Conservation (phyloP, 2,113 vertebrate genomes). For the Brachypteracias leptosomus region DNA sequence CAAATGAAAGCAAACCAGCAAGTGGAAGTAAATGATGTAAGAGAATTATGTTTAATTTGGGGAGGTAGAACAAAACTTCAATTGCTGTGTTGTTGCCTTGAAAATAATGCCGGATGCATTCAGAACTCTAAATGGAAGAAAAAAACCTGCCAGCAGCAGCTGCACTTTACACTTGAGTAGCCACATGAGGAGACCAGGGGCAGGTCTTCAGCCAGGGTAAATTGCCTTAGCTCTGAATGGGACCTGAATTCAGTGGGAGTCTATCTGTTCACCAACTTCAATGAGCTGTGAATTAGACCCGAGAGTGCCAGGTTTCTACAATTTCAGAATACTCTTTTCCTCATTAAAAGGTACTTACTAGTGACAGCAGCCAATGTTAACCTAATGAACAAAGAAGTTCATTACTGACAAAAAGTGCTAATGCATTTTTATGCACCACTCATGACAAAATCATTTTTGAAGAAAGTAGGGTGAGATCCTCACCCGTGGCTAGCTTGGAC, state of each 20-base stretch:
- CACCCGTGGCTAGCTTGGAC: background rate
- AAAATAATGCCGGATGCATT: conserved; percentile 16
- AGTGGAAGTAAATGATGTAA: conserved; percentile 54
- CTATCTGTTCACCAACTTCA: conserved; percentile 24
- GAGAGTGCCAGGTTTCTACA: conserved; percentile 34
- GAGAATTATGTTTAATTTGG: conserved; percentile 48
- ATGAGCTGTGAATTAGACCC: conserved; percentile 30
- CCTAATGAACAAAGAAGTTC: conserved; percentile 43
- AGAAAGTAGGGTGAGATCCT: background rate
- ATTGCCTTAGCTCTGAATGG: conserved; percentile 34
- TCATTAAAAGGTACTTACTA: conserved; percentile 55
- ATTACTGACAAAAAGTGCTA: conserved; percentile 40
- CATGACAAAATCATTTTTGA: conserved; percentile 24
- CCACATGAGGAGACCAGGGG: background rate
- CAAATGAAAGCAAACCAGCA: conserved; percentile 56
- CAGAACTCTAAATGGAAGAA: conserved; percentile 10
- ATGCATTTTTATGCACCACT: conserved; percentile 10
- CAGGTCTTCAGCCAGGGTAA: conserved; percentile 40
- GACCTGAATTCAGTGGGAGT: conserved; percentile 35
- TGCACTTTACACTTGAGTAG: conserved; percentile 48
- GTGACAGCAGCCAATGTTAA: conserved; percentile 45
- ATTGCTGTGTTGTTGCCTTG: conserved; percentile 20
- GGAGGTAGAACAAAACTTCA: conserved; percentile 24
- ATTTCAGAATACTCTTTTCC: conserved; percentile 30
- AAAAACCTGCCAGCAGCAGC: conserved; percentile 26